phyloP scores from a whole-genome alignment of 2,113 vertebrate species.

The Tursiops truncatus region DNA sequence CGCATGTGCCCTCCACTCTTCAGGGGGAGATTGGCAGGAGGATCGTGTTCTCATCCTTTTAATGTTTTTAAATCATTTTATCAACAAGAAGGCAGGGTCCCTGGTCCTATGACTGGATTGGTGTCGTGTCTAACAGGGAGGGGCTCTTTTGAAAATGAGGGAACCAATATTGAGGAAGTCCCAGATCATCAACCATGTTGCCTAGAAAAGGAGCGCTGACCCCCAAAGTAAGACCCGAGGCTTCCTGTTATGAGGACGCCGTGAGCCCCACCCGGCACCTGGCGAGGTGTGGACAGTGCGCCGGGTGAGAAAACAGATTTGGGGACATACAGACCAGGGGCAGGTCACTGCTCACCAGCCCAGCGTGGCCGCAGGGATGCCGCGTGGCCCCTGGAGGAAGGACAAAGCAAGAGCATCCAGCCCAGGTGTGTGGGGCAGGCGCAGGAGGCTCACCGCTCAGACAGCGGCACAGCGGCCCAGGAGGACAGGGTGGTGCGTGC shows the following conservation, averaged over 20 bases:
- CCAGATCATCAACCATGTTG: not conserved
- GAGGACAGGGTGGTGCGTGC: accelerated
- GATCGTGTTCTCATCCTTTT: not conserved
- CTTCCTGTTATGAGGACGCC: not conserved
- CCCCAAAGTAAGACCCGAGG: not conserved
- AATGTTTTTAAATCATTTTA: not conserved
- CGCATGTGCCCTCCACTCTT: not conserved
- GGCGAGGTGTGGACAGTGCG: accelerated
- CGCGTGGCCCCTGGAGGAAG: accelerated
- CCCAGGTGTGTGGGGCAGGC: not conserved
- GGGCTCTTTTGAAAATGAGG: not conserved
- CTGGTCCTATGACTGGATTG: not conserved
- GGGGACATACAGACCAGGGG: no score
- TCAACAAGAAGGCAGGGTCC: not conserved
- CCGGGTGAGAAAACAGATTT: not conserved
- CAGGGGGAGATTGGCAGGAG: not conserved
- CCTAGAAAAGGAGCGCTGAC: not conserved
- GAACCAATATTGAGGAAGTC: not conserved
- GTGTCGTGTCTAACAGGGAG: not conserved
- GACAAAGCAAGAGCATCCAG: accelerated
- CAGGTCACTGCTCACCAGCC: not conserved
- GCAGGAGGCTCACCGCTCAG: not conserved
- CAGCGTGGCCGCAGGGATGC: not conserved
- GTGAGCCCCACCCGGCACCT: not conserved
- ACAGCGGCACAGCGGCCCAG: not conserved